phyloP scores from a whole-genome alignment of 1,140 invertebrate species.

The Papilio helenus region DNA sequence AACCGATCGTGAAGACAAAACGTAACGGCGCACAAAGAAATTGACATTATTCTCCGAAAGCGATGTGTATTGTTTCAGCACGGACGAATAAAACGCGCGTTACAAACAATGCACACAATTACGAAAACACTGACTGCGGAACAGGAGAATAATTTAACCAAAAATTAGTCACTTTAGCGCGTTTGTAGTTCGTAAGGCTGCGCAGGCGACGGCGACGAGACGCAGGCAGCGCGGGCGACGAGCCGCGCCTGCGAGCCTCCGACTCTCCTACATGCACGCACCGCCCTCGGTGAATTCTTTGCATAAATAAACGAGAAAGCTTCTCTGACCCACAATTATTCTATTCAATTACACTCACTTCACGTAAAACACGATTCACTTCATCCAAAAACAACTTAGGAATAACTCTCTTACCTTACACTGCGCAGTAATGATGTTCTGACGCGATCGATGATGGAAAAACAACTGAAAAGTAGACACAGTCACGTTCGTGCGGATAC shows the following conservation, averaged over 20 bases:
- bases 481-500: slow-evolving; percentile 77
- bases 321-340: slow-evolving; percentile 58
- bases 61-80: slow-evolving; percentile 24
- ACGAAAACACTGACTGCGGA: slow-evolving; percentile 61
- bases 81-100: slow-evolving; percentile 50
- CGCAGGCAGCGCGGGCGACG: slow-evolving; percentile 67
- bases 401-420: slow-evolving; percentile 78
- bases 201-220: slow-evolving; percentile 63
- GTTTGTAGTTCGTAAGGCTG: slow-evolving; percentile 59
- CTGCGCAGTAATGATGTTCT: slow-evolving; percentile 79
- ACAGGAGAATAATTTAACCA: slow-evolving; percentile 48
- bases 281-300: slow-evolving; percentile 80
- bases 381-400: slow-evolving; percentile 69
- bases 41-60: slow-evolving; percentile 48
- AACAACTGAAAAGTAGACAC: slow-evolving; percentile 75
- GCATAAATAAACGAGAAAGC: slow-evolving; percentile 81
- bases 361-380: slow-evolving; percentile 59
- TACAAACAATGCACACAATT: slow-evolving; percentile 66
- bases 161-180: slow-evolving; percentile 68
- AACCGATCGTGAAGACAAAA: slow-evolving; percentile 35
- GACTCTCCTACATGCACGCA: slow-evolving; percentile 70
- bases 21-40: slow-evolving; percentile 41
- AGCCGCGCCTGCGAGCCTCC: slow-evolving; percentile 70
- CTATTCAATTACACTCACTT: slow-evolving; percentile 63
- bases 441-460: slow-evolving; percentile 74